Evolutionary conservation across 2,113 vertebrate genomes (phyloP).

Genomic region (Pedetes capensis): DNA sequence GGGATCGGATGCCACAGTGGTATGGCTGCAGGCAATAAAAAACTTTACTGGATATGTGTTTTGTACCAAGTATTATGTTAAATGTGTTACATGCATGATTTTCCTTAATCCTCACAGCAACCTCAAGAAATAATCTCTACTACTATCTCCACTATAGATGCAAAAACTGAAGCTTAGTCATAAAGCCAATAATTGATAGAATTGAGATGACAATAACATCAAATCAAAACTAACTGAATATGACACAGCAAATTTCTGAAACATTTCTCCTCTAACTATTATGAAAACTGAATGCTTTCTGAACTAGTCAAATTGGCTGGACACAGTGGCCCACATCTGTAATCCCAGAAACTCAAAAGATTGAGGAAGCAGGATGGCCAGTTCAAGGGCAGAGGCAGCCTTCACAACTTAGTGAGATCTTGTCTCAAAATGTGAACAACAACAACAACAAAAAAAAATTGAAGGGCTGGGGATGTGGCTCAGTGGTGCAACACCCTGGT

Average conservation of each 20-base stretch:
- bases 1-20: too few relatives aligned
- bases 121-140: neutral
- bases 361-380: too few relatives aligned
- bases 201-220: neutral
- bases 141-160: neutral
- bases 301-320: slow-evolving; percentile 14
- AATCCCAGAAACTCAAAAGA: too few relatives aligned
- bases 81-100: neutral
- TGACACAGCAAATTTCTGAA: neutral
- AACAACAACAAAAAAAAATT: too few relatives aligned
- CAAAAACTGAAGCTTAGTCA: slow-evolving; percentile 14
- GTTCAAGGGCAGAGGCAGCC: too few relatives aligned
- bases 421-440: too few relatives aligned
- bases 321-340: too few relatives aligned
- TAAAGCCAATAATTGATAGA: neutral
- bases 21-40: too few relatives aligned
- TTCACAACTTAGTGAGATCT: too few relatives aligned
- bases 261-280: neutral
- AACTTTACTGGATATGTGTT: neutral
- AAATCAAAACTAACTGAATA: slow-evolving; percentile 20
- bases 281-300: neutral
- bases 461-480: too few relatives aligned
- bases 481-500: too few relatives aligned
- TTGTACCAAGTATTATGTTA: neutral
- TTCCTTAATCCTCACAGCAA: neutral